A percentile compares a stretch with the other conserved stretches of the same genome.
Conservation (phyloP, 1,140 invertebrate species). For the Wasmannia auropunctata region DNA sequence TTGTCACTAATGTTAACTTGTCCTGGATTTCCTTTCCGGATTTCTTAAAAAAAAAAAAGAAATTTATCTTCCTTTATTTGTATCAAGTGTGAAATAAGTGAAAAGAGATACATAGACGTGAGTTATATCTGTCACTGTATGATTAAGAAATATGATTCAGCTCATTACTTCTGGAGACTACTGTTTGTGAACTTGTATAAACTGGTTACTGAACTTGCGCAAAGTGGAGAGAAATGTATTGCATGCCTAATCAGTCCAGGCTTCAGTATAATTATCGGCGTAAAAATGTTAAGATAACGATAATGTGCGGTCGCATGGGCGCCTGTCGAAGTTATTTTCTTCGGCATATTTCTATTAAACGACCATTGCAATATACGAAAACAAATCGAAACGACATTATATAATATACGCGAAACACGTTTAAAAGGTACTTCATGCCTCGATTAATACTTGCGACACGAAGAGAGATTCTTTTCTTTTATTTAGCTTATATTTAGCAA, state of each 20-base stretch:
- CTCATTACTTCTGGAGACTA: background rate
- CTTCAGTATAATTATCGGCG: slow-evolving; percentile 6
- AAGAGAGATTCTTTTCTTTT: background rate
- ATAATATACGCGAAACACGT: background rate
- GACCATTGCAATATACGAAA: background rate
- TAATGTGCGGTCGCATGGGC: background rate
- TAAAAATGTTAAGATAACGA: slow-evolving; percentile 15
- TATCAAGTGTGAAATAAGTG: background rate
- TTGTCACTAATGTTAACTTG: background rate
- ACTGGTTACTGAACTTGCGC: slow-evolving; percentile 41
- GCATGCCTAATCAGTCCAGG: background rate
- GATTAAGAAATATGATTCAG: slow-evolving; percentile 17
- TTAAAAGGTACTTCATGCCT: slow-evolving; percentile 18
- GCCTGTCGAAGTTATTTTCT: slow-evolving; percentile 1
- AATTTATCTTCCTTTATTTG: background rate
- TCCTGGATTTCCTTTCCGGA: background rate
- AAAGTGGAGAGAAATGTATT: slow-evolving; percentile 31
- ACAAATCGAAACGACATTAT: slow-evolving; percentile 4
- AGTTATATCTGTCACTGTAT: background rate
- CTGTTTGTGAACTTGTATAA: slow-evolving; percentile 20
- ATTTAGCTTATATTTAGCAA: background rate
- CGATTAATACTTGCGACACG: background rate
- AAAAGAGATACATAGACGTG: background rate
- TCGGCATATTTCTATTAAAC: background rate
- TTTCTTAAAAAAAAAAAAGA: background rate